phyloP scores from a whole-genome alignment of 2,113 vertebrate genomes.

The Cricetomys ansorgei region DNA sequence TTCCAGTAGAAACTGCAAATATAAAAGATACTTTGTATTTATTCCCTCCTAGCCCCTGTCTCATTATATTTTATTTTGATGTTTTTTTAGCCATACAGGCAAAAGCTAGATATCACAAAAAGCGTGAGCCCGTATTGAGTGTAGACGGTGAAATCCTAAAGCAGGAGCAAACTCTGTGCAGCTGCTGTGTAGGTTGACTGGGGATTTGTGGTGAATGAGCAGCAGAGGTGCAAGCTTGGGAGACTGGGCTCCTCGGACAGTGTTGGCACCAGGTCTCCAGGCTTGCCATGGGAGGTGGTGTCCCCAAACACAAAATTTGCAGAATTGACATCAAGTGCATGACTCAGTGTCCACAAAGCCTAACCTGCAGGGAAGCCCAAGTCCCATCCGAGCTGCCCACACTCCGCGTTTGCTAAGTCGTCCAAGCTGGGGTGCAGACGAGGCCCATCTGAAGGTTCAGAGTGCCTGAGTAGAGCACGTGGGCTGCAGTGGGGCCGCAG shows the following conservation, averaged over 20 bases:
- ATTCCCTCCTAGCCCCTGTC: background rate
- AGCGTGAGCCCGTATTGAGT: background rate
- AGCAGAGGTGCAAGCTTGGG: background rate
- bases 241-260: background rate
- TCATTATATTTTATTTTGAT: background rate
- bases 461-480: background rate
- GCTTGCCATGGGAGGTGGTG: fast-evolving
- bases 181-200: background rate
- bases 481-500: background rate
- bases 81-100: background rate
- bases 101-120: constrained; percentile 17
- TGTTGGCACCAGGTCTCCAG: background rate
- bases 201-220: background rate
- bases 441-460: background rate
- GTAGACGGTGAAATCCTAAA: background rate
- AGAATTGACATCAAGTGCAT: background rate
- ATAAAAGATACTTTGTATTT: background rate
- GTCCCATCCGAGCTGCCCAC: background rate
- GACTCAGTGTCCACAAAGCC: background rate
- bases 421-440: background rate
- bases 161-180: background rate
- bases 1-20: constrained; percentile 43
- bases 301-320: no score
- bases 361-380: background rate
- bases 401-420: background rate